A percentile compares a stretch with the other conserved stretches of the same genome.
These are phyloP conservation scores for Phataginus tetradactyla DNA, from an alignment of 2,797 vertebrate genomes.

Conservation along the genomic window DNA sequence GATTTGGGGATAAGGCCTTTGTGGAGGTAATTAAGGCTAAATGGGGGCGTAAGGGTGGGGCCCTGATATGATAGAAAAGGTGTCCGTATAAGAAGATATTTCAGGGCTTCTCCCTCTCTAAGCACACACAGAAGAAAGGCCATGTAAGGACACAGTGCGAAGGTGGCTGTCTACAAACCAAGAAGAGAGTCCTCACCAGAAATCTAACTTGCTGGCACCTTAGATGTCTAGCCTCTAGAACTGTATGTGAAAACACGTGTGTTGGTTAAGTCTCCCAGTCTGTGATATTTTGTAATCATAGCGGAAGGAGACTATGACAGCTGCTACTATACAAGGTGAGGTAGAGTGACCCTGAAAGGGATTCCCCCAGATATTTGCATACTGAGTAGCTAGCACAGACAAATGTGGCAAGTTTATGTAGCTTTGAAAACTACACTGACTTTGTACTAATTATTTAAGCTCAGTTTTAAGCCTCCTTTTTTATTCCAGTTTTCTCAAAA, in stretches of 20 bases:
- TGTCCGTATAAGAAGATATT: background rate
- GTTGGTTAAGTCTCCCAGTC: background rate
- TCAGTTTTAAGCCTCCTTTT: slow-evolving; percentile 12
- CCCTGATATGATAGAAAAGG: background rate
- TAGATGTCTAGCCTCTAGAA: background rate
- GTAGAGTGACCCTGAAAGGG: background rate
- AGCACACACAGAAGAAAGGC: background rate
- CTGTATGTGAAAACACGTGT: background rate
- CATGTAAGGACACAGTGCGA: background rate
- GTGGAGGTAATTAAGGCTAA: background rate
- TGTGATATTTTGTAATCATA: background rate
- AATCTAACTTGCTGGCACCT: background rate
- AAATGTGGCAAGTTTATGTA: background rate
- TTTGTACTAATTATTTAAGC: background rate
- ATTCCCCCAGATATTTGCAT: background rate
- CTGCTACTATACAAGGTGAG: background rate
- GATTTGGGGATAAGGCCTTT: background rate
- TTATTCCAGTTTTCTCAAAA: background rate
- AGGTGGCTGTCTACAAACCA: background rate
- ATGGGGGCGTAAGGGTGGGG: background rate
- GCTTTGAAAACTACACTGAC: background rate
- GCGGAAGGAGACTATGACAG: background rate
- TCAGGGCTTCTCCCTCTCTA: background rate
- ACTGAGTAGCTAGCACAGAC: background rate
- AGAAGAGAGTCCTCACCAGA: background rate